A percentile compares a stretch with the other conserved stretches of the same genome.
These are phyloP conservation scores for Turdus rufiventris DNA, from an alignment of 2,113 vertebrate genomes.

Conservation along the genomic window DNA sequence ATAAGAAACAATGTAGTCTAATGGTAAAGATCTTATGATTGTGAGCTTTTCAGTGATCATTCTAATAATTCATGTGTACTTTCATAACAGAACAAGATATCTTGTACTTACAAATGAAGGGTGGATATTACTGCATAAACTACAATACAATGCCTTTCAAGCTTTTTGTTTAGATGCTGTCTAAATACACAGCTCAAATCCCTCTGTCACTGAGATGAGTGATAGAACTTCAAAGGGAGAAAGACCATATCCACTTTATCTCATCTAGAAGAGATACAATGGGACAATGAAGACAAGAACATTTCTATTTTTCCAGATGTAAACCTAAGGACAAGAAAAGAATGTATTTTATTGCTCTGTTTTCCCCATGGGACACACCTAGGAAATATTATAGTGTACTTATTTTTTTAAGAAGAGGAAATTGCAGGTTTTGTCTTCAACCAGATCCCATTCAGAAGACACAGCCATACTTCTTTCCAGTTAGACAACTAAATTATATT, in stretches of 20 bases:
- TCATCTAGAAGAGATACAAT: background rate
- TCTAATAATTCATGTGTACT: background rate
- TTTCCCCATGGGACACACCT: background rate
- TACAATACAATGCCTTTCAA: background rate
- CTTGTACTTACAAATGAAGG: background rate
- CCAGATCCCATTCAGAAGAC: background rate
- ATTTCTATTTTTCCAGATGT: background rate
- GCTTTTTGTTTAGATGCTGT: constrained; percentile 22
- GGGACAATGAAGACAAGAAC: background rate
- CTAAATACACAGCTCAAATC: background rate
- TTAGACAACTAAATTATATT: background rate
- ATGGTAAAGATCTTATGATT: constrained; percentile 20
- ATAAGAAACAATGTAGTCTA: constrained; percentile 36
- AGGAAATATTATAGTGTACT: background rate
- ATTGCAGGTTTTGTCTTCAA: background rate
- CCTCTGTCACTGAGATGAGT: background rate
- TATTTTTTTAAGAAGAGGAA: background rate
- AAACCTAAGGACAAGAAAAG: background rate
- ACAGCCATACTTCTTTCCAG: background rate
- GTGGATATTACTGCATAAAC: background rate
- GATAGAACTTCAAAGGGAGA: background rate
- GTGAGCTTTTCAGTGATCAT: constrained; percentile 2
- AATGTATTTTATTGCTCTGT: background rate
- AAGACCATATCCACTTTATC: background rate
- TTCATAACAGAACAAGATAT: constrained; percentile 29